phyloP scores from a whole-genome alignment of 2,113 vertebrate genomes.

The Sebastes schlegelii region DNA sequence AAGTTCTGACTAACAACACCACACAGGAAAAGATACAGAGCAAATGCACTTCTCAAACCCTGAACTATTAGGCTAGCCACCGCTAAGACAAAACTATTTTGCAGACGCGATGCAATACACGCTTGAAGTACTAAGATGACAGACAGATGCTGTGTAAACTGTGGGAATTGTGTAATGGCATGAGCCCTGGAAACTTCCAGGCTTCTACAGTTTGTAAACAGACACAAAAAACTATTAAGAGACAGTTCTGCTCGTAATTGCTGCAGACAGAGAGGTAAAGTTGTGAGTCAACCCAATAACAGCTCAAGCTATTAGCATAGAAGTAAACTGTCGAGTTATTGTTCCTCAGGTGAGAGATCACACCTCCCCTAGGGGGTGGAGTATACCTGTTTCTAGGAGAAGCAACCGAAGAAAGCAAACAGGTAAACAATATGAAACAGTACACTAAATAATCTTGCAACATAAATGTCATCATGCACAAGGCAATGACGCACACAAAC shows the following conservation, averaged over 20 bases:
- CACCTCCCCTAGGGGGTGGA: slow-evolving; percentile 31
- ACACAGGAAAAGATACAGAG: not conserved
- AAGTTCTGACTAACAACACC: not conserved
- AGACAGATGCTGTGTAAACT: slow-evolving; percentile 12
- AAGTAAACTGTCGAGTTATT: slow-evolving; percentile 66
- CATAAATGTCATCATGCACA: not conserved
- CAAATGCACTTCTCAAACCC: not conserved
- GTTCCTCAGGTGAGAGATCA: slow-evolving; percentile 51
- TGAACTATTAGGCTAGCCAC: not conserved
- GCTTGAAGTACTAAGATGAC: not conserved
- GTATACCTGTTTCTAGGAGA: not conserved
- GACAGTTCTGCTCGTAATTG: not conserved
- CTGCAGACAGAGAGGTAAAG: slow-evolving; percentile 15
- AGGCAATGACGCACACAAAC: slow-evolving; percentile 16
- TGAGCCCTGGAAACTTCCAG: not conserved
- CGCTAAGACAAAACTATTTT: not conserved
- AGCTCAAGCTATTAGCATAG: slow-evolving; percentile 64
- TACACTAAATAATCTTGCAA: slow-evolving; percentile 4
- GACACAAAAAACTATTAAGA: slow-evolving; percentile 7
- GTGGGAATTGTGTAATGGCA: not conserved
- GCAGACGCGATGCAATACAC: not conserved
- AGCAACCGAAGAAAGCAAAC: not conserved
- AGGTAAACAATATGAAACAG: slow-evolving; percentile 12
- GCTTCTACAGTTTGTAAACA: not conserved
- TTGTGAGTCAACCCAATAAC: slow-evolving; percentile 17